Conservation (phyloP, 2,113 vertebrate genomes). For the Leptosomus discolor region DNA sequence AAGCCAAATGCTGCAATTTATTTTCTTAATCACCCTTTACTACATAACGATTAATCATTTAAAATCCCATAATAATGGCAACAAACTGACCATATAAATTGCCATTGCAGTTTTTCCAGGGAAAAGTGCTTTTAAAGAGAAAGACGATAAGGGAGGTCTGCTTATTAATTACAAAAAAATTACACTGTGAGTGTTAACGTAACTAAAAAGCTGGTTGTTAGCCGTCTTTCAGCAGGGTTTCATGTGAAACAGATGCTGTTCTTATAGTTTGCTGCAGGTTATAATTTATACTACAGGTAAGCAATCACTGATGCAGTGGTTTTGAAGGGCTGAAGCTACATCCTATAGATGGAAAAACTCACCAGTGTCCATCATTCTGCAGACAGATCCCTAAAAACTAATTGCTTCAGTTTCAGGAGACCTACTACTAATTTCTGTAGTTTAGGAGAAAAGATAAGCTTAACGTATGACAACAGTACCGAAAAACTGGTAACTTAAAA, state of each 20-base stretch:
- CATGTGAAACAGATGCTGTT: not conserved
- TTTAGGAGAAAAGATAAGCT: not conserved
- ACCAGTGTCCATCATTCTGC: not conserved
- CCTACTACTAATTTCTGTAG: not conserved
- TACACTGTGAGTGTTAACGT: accelerated
- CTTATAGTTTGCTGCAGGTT: not conserved
- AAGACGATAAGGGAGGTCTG: not conserved
- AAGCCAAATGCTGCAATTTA: not conserved
- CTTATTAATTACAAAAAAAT: not conserved
- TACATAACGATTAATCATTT: not conserved
- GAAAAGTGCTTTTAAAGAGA: not conserved
- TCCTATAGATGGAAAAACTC: not conserved
- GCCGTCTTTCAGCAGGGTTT: not conserved
- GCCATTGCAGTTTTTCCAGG: not conserved
- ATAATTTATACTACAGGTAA: not conserved
- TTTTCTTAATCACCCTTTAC: not conserved
- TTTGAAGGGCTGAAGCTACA: not conserved
- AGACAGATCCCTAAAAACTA: not conserved
- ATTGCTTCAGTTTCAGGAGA: not conserved
- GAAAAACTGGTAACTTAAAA: not conserved
- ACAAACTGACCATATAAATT: not conserved
- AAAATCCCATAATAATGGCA: not conserved
- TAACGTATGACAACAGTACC: not conserved
- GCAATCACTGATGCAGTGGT: not conserved
- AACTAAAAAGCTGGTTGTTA: not conserved